These are phyloP conservation scores for Oreonectes daqikongensis DNA, from an alignment of 2,797 vertebrate genomes.

Conservation along the genomic window DNA sequence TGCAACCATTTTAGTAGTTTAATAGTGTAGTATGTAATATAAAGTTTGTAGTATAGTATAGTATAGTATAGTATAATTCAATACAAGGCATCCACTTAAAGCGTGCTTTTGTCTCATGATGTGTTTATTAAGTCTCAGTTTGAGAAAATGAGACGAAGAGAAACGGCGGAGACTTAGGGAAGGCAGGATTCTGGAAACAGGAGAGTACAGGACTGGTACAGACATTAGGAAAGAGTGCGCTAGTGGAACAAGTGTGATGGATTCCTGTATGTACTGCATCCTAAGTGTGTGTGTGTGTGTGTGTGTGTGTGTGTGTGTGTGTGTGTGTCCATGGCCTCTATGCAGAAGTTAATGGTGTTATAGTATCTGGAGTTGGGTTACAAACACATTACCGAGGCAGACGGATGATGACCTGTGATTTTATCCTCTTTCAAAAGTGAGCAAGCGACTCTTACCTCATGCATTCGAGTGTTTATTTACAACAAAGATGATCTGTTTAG, in stretches of 20 bases:
- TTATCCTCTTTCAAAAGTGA: slow-evolving; percentile 10
- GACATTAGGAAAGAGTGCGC: slow-evolving; percentile 72
- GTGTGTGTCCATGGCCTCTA: slow-evolving; percentile 1
- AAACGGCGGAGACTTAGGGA: neutral
- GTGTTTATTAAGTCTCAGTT: neutral
- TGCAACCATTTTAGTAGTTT: neutral
- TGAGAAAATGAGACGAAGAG: neutral
- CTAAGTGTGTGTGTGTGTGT: slow-evolving; percentile 1
- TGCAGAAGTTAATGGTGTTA: slow-evolving; percentile 28
- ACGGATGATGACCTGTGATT: slow-evolving; percentile 3
- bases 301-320: slow-evolving; percentile 15
- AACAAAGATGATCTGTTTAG: neutral
- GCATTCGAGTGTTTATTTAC: neutral
- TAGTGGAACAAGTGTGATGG: slow-evolving; percentile 73
- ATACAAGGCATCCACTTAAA: neutral
- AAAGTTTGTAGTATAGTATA: neutral
- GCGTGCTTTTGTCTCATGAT: neutral
- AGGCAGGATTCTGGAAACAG: slow-evolving; percentile 21
- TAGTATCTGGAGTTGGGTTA: slow-evolving; percentile 28
- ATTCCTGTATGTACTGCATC: slow-evolving; percentile 10
- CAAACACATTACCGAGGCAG: slow-evolving; percentile 36
- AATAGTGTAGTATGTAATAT: neutral
- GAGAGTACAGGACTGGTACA: slow-evolving; percentile 25
- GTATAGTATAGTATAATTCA: neutral
- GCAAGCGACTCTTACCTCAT: neutral